phyloP scores from a whole-genome alignment of 2,888 invertebrate species.

The Callyntrura guangdongensis region DNA sequence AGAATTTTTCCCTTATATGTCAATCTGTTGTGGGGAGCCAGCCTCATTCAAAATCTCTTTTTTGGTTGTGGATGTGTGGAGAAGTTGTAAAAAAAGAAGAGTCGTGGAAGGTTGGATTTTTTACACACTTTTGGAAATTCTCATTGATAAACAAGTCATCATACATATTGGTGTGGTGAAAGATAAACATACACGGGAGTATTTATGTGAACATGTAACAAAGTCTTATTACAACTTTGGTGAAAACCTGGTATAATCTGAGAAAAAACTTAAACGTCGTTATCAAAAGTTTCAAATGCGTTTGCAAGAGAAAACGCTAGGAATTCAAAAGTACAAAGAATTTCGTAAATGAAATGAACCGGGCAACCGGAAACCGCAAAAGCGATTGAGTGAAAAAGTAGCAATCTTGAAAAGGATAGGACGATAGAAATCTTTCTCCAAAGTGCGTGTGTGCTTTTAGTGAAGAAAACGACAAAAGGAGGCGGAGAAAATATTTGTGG shows the following conservation, averaged over 20 bases:
- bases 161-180: neutral
- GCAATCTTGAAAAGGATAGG: neutral
- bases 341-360: slow-evolving; percentile 44
- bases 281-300: neutral
- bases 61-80: slow-evolving; percentile 62
- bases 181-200: no score
- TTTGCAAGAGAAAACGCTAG: neutral
- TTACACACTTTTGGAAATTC: neutral
- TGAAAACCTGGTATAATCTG: neutral
- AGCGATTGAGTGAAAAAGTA: slow-evolving; percentile 15
- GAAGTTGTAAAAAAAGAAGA: slow-evolving; percentile 50
- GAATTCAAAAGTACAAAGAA: neutral
- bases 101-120: slow-evolving; percentile 6
- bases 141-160: neutral
- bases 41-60: slow-evolving; percentile 73
- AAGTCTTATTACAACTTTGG: neutral
- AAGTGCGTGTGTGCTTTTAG: neutral
- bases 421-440: neutral
- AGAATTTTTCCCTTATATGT: slow-evolving; percentile 68
- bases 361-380: slow-evolving; percentile 70
- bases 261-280: neutral
- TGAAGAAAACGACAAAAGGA: slow-evolving; percentile 19
- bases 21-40: slow-evolving; percentile 67
- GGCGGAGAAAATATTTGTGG: slow-evolving; percentile 41
- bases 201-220: neutral